These are phyloP conservation scores for Loris lydekkerianus DNA, from an alignment of 2,797 vertebrate species.

Conservation along the genomic window DNA sequence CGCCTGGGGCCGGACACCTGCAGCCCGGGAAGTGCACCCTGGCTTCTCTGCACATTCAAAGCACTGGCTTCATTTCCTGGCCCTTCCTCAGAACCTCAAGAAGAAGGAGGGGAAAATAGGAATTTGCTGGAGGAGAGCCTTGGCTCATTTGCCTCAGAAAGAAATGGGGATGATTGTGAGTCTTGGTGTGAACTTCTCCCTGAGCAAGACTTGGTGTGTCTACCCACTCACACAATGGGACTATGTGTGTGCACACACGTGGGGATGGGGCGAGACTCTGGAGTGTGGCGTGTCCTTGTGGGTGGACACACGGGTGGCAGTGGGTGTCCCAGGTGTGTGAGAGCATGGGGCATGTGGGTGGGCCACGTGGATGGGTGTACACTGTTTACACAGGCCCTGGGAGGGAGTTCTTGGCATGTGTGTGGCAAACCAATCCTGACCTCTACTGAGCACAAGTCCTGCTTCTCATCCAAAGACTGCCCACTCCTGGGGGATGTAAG, in stretches of 20 bases:
- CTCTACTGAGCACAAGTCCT: background rate
- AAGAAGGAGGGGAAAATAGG: background rate
- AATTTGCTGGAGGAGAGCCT: background rate
- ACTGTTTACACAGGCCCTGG: background rate
- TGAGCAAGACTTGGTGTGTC: background rate
- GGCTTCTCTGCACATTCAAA: background rate
- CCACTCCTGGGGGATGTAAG: background rate
- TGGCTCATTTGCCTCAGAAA: background rate
- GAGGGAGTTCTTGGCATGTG: background rate
- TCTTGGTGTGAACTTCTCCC: background rate
- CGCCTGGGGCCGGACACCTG: background rate
- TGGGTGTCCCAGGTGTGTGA: background rate
- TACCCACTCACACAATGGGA: background rate
- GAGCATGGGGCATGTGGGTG: accelerated
- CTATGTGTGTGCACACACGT: no score
- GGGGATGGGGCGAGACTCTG: background rate
- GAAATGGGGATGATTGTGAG: background rate
- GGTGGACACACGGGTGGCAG: background rate
- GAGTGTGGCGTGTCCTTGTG: background rate
- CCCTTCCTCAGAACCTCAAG: background rate
- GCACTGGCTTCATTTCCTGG: background rate
- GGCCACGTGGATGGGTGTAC: background rate
- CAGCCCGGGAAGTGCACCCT: background rate
- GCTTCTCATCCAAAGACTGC: background rate
- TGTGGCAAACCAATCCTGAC: background rate